Evolutionary conservation across 2,797 vertebrate species (phyloP).

Genomic region (Lutjanus campechanus): DNA sequence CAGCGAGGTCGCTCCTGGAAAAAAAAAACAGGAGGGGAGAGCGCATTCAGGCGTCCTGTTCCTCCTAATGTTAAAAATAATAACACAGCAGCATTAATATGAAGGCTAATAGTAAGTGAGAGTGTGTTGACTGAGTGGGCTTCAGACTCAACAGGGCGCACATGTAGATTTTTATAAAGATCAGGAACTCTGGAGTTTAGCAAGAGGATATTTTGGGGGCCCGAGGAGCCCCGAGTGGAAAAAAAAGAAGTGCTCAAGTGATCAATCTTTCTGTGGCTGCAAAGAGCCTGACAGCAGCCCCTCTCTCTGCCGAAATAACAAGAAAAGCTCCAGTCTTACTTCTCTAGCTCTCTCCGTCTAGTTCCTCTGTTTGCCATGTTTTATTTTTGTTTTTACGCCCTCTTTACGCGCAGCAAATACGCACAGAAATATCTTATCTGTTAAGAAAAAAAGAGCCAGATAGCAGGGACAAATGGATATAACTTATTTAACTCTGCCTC

Average conservation of each 20-base stretch:
- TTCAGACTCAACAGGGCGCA: constrained; percentile 32
- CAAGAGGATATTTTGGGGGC: constrained; percentile 80
- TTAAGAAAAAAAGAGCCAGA: neutral
- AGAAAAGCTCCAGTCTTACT: constrained; percentile 34
- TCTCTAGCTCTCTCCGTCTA: constrained; percentile 14
- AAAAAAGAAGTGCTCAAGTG: constrained; percentile 80
- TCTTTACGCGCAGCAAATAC: constrained; percentile 28
- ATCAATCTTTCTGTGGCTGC: constrained; percentile 94
- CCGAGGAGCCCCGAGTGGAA: constrained; percentile 64
- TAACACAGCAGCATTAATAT: constrained; percentile 9
- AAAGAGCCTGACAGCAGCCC: constrained; percentile 92
- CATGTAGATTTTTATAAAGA: constrained; percentile 49
- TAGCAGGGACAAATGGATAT: neutral
- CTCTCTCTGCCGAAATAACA: constrained; percentile 77
- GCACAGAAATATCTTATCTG: constrained; percentile 6
- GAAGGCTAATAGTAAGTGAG: constrained; percentile 19
- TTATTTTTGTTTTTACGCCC: neutral
- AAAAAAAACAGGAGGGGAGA: constrained; percentile 22
- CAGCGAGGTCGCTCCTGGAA: constrained; percentile 70
- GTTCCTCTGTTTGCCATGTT: neutral
- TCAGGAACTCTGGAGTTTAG: constrained; percentile 46
- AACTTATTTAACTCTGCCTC: neutral
- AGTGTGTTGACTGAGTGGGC: constrained; percentile 17
- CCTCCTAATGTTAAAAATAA: constrained; percentile 29
- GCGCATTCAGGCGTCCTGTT: constrained; percentile 23